Evolutionary conservation across 2,797 vertebrate genomes (phyloP).

Genomic region (Lagorchestes hirsutus): DNA sequence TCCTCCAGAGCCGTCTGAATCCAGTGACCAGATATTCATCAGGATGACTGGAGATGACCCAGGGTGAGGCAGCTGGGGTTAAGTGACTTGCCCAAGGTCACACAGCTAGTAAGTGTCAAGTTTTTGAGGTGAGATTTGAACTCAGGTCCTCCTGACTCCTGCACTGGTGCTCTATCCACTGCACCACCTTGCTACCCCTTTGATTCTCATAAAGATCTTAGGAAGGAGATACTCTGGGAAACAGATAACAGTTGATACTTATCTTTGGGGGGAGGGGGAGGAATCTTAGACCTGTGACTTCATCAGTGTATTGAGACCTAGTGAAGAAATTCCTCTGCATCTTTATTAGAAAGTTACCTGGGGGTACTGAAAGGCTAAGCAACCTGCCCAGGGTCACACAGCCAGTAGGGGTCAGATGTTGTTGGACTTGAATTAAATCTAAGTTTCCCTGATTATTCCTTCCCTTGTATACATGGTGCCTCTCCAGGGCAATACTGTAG

Average conservation of each 20-base stretch:
- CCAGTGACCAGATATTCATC: no score
- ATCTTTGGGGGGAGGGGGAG: not conserved
- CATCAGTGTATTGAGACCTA: not conserved
- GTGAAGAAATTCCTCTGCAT: not conserved
- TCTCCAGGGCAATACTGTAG: not conserved
- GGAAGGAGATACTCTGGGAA: not conserved
- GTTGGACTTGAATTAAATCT: not conserved
- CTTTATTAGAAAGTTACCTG: not conserved
- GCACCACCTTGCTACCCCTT: not conserved
- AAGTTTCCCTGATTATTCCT: not conserved
- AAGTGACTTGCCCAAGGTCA: no score
- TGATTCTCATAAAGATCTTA: not conserved
- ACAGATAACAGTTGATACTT: not conserved
- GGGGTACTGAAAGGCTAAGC: not conserved
- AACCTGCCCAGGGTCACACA: not conserved
- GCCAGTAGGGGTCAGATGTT: not conserved
- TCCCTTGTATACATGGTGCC: not conserved
- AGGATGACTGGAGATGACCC: no score
- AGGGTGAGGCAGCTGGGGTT: no score
- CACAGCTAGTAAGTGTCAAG: no score
- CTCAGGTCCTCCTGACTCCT: no score
- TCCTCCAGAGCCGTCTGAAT: no score
- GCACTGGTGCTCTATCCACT: no score
- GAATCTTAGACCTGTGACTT: not conserved
- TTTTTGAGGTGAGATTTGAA: no score